Evolutionary conservation across 2,113 vertebrate species (phyloP).

Genomic region (Psittacus erithacus): DNA sequence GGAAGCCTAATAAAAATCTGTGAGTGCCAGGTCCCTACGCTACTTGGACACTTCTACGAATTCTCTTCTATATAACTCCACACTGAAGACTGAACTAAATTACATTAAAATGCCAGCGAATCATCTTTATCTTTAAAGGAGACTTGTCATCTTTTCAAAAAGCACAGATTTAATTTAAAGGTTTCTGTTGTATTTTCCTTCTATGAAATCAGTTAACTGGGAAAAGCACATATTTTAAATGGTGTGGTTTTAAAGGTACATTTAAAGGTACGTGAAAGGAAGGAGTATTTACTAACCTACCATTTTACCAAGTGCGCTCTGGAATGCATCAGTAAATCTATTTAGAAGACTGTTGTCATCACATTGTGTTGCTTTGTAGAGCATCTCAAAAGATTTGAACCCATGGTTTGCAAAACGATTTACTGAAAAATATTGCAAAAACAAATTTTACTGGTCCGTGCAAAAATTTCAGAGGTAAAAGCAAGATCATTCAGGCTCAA

Average conservation of each 20-base stretch:
- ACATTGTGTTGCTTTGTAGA: constrained; percentile 93
- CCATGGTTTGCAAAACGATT: constrained; percentile 96
- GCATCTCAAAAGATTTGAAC: constrained; percentile 95
- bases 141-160: background rate
- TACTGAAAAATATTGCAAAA: constrained; percentile 76
- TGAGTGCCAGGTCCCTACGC: background rate
- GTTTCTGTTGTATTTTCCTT: background rate
- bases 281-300: constrained; percentile 74
- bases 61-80: background rate
- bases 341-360: constrained; percentile 87
- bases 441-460: background rate
- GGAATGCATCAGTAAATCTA: constrained; percentile 89
- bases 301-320: constrained; percentile 87
- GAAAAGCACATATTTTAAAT: background rate
- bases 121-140: background rate
- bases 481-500: background rate
- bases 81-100: background rate
- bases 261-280: background rate
- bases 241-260: background rate
- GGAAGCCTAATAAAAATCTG: background rate
- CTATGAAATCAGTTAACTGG: background rate
- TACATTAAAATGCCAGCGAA: background rate
- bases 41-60: background rate
- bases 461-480: background rate
- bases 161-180: background rate